Evolutionary conservation across 1,140 invertebrate genomes (phyloP).

Genomic region (Asobara japonica): DNA sequence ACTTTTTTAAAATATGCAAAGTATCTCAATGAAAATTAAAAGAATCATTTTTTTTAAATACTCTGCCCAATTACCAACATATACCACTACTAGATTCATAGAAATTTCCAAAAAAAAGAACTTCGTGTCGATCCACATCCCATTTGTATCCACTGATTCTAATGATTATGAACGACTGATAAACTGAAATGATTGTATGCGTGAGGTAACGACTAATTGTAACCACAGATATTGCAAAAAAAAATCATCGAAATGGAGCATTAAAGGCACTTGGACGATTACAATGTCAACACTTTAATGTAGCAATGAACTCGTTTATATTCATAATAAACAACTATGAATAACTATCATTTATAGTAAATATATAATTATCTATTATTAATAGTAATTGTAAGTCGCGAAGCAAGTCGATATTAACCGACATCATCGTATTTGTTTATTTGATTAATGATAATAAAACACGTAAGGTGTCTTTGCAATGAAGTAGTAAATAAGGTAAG

Average conservation of each 20-base stretch:
- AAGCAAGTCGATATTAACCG: conserved; percentile 56
- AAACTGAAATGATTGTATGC: too few species aligned
- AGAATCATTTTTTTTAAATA: too few species aligned
- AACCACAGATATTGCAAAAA: conserved; percentile 6
- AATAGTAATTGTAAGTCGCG: conserved; percentile 48
- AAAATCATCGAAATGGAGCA: background rate
- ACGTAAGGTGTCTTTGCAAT: background rate
- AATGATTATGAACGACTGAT: too few species aligned
- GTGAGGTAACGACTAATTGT: background rate
- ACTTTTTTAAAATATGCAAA: too few species aligned
- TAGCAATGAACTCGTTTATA: conserved; percentile 59
- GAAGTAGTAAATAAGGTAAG: too few species aligned
- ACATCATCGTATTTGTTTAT: conserved; percentile 37
- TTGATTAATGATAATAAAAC: background rate
- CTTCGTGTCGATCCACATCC: too few species aligned
- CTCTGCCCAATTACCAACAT: too few species aligned
- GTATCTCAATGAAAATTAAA: too few species aligned
- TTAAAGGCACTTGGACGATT: conserved; percentile 50
- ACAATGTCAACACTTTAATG: conserved; percentile 65
- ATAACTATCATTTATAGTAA: conserved; percentile 55
- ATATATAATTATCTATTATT: conserved; percentile 39
- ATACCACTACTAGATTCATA: too few species aligned
- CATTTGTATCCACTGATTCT: too few species aligned
- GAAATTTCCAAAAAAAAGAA: too few species aligned
- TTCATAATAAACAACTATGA: conserved; percentile 61